Percentiles rank a stretch among this genome's conserved stretches.
Conservation (phyloP, 2,797 vertebrate genomes). For the Xyrichtys novacula region DNA sequence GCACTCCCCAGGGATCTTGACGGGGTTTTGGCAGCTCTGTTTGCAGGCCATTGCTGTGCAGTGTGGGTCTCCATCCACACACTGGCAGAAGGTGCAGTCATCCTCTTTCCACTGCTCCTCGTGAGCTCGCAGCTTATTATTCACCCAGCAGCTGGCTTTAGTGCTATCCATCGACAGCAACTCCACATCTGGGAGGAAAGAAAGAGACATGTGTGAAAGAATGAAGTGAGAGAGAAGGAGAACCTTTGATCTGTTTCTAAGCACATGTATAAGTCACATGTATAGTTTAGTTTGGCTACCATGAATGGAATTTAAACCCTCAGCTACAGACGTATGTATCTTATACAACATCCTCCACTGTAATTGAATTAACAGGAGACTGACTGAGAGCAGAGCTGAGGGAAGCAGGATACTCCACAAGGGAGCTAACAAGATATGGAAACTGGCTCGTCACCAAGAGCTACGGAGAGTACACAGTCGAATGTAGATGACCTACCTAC, state of each 20-base stretch:
- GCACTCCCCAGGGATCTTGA: constrained; percentile 88
- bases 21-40: constrained; percentile 87
- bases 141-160: constrained; percentile 87
- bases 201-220: not conserved
- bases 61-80: constrained; percentile 85
- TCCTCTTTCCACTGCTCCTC: constrained; percentile 90
- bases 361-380: constrained; percentile 39
- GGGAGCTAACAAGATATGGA: constrained; percentile 35
- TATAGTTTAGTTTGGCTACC: constrained; percentile 34
- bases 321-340: not conserved
- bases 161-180: constrained; percentile 82
- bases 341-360: constrained; percentile 23
- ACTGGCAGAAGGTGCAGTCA: constrained; percentile 90
- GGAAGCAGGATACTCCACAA: constrained; percentile 41
- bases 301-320: constrained; percentile 10
- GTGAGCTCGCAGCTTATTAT: constrained; percentile 82
- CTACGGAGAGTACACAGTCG: constrained; percentile 19
- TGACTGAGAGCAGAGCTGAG: constrained; percentile 28
- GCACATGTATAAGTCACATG: constrained; percentile 13
- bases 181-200: constrained; percentile 79
- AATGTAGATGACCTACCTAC: constrained; percentile 29
- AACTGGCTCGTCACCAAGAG: constrained; percentile 35
- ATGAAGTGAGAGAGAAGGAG: not conserved
- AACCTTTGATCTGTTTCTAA: constrained; percentile 28
- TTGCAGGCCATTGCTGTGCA: constrained; percentile 90